Conservation (phyloP, 2,888 invertebrate genomes). For the Zonitis immaculata region DNA sequence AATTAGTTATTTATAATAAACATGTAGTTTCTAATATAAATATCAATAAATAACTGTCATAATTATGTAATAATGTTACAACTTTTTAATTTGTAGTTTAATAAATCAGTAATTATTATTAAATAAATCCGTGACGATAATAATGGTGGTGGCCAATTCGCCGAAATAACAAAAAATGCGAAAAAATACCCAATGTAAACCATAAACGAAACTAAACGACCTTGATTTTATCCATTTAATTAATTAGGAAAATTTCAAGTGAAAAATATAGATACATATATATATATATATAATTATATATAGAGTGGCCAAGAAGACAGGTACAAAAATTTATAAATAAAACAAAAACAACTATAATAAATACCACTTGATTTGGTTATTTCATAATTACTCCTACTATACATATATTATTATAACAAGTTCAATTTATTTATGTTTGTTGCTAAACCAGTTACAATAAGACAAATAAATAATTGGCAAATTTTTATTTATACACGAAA, state of each 20-base stretch:
- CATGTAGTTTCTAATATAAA: slow-evolving; percentile 2
- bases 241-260: not conserved
- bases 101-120: not conserved
- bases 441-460: slow-evolving; percentile 13
- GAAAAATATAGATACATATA: not conserved
- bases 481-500: slow-evolving; percentile 5
- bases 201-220: not conserved
- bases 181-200: not conserved
- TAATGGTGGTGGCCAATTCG: not conserved
- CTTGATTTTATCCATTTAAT: not conserved
- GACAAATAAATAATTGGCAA: slow-evolving; percentile 17
- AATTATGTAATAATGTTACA: slow-evolving; percentile 14
- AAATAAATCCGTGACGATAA: too few species aligned
- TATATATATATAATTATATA: too few species aligned
- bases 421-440: slow-evolving; percentile 18
- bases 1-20: slow-evolving; percentile 1
- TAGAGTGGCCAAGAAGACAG: too few species aligned
- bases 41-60: slow-evolving; percentile 15
- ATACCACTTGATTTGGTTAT: slow-evolving; percentile 7
- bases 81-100: slow-evolving; percentile 10
- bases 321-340: slow-evolving; percentile 4
- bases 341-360: slow-evolving; percentile 1
- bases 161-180: not conserved
- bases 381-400: too few species aligned
- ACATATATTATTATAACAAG: slow-evolving; percentile 4